Base-by-base conservation (phyloP, 2,888 invertebrate species). In the Aphidius colemani region DNA sequence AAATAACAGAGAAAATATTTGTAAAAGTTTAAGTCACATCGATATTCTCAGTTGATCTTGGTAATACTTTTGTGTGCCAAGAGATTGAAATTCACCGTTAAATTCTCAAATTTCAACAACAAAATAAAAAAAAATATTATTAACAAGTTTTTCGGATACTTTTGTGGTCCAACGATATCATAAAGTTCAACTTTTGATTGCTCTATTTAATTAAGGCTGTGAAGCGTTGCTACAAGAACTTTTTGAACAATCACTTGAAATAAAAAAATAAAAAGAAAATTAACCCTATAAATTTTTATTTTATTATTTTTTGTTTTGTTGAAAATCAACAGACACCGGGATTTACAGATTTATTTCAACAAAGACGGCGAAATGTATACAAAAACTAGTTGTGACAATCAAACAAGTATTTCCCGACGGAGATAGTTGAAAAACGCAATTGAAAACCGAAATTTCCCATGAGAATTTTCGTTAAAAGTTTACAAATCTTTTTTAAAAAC, bases 361-460 rank as follows among this genome's bases (percentile, higher is more conserved):
- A 10, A 39, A 30, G 7, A 8, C 10, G 7, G n/a, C 10, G 3
- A n/a, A 13, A 30, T 39, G 7, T 44, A 61, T 63, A 58, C 59
- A 55, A 50, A 46, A 46, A 11, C 48, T 67, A 43, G 60, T 39
- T 50, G 58, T 46, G 44, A 53, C 46, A 58, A 51, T 59, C 64
- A 30, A 50, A 30, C 18, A 43, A 58, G 56, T 63, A 67, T 71
- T 71, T 68, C 69, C 70, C 69, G n/a, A 46, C 10, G 69, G 69
- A 40, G 51, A 41, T 53, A 58, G 51, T 11, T 41, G 49, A 64
- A 59, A 59, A 65, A 59, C 62, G 64, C 71, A 70, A 67, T 67
- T 71, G 71, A 71, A 74, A 74, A 74, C 71, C 68, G 66, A 72
- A 70, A 74, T 74, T 74, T 74, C 73, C 73, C 71, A 6, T 6